Evolutionary conservation across 2,113 vertebrate genomes (phyloP).

Genomic region (Odontophorus gujanensis): DNA sequence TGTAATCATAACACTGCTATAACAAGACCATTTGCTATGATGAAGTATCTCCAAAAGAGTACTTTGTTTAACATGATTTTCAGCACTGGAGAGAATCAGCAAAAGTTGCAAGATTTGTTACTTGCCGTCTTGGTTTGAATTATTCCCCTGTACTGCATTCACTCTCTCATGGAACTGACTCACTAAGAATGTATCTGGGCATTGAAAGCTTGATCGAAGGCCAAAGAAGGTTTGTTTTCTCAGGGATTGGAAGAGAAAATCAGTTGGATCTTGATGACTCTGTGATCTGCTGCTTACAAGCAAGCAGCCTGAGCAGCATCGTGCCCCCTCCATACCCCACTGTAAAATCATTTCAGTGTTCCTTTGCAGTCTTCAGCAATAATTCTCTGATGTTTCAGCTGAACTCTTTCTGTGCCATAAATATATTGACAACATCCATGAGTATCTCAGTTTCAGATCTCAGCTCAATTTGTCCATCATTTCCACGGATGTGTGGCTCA

Average conservation of each 20-base stretch:
- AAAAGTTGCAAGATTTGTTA: not conserved
- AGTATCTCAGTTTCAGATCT: not conserved
- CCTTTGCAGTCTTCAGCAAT: not conserved
- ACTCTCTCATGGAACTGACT: not conserved
- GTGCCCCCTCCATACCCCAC: not conserved
- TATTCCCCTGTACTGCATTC: not conserved
- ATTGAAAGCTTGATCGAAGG: not conserved
- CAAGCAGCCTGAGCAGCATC: not conserved
- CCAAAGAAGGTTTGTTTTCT: not conserved
- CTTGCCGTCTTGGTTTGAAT: not conserved
- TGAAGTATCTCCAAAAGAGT: not conserved
- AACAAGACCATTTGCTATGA: not conserved
- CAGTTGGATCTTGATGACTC: constrained; percentile 8
- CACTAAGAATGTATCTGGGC: not conserved
- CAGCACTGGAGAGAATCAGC: not conserved
- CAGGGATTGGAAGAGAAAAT: constrained; percentile 2
- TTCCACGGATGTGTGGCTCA: not conserved
- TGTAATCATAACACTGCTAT: not conserved
- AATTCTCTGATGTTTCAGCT: not conserved
- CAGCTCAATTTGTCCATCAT: constrained; percentile 2
- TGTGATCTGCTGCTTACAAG: constrained; percentile 26
- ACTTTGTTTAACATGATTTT: not conserved
- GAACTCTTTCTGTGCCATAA: not conserved
- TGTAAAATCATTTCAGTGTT: not conserved
- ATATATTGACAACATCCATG: constrained; percentile 52